A percentile compares a stretch with the other conserved stretches of the same genome.
These are phyloP conservation scores for Fragum fragum DNA, from an alignment of 2,888 invertebrate genomes.

Conservation along the genomic window DNA sequence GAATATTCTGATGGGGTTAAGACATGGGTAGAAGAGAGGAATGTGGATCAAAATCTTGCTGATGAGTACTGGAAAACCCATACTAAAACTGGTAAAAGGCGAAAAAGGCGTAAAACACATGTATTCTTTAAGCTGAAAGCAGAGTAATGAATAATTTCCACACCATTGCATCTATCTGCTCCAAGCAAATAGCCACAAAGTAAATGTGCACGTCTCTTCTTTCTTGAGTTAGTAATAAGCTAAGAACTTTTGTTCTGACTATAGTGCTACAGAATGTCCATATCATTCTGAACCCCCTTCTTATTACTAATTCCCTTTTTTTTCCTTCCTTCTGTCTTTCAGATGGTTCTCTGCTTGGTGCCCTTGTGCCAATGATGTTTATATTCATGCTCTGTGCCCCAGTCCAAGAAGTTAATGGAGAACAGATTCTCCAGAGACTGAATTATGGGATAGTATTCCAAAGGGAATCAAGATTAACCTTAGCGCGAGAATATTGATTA, in stretches of 20 bases:
- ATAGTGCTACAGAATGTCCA: background rate
- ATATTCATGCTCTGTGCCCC: slow-evolving; percentile 10
- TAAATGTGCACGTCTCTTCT: background rate
- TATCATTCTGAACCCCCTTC: background rate
- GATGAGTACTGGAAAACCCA: slow-evolving; percentile 25
- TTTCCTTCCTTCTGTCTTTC: slow-evolving; percentile 42
- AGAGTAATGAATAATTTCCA: background rate
- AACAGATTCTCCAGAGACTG: slow-evolving; percentile 35
- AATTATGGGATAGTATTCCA: slow-evolving; percentile 56
- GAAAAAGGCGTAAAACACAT: slow-evolving; percentile 7
- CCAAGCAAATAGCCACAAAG: background rate
- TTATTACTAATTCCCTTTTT: background rate
- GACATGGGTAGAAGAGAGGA: background rate
- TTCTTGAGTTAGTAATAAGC: background rate
- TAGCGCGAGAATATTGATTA: slow-evolving; percentile 46
- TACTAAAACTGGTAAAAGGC: slow-evolving; percentile 20
- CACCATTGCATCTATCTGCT: background rate
- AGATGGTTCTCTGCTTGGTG: slow-evolving; percentile 16
- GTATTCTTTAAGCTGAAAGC: background rate
- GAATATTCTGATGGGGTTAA: background rate
- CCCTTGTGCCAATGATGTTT: background rate
- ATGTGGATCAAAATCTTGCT: background rate
- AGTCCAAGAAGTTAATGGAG: background rate
- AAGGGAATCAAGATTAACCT: slow-evolving; percentile 9
- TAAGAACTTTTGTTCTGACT: too few relatives aligned